Evolutionary conservation across 2,113 vertebrate genomes (phyloP).

Genomic region (Oxyura jamaicensis): DNA sequence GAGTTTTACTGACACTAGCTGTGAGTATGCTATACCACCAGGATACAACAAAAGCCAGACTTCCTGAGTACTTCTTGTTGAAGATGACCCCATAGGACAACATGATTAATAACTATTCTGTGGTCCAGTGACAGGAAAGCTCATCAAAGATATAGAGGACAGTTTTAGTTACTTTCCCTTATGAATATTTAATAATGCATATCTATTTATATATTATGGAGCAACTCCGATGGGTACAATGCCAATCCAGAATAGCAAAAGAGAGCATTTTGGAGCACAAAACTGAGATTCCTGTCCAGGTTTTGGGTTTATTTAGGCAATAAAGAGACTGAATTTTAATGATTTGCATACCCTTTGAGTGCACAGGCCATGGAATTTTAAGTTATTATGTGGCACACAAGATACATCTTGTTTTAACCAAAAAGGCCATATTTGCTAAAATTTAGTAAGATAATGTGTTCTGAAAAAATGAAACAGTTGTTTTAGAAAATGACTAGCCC

Average conservation of each 20-base stretch:
- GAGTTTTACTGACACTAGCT: fast-evolving
- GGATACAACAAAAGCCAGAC: background rate
- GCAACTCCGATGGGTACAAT: background rate
- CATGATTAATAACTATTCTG: background rate
- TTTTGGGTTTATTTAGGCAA: background rate
- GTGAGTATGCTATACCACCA: background rate
- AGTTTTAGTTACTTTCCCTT: background rate
- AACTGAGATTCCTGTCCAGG: background rate
- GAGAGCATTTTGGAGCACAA: background rate
- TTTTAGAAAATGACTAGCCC: background rate
- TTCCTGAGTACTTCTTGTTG: background rate
- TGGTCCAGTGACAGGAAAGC: background rate
- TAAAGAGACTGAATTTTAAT: background rate
- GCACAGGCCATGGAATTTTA: background rate
- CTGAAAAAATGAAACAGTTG: background rate
- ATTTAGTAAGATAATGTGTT: background rate
- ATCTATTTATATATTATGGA: background rate
- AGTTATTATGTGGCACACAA: background rate
- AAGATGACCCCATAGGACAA: background rate
- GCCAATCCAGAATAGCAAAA: background rate
- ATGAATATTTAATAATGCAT: background rate
- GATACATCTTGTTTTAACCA: background rate
- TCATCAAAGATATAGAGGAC: background rate
- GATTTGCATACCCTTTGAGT: background rate
- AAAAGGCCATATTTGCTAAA: background rate